Percentiles rank a stretch among this genome's conserved stretches.
phyloP scores from a whole-genome alignment of 2,113 vertebrate species.

The Hemiscyllium ocellatum region DNA sequence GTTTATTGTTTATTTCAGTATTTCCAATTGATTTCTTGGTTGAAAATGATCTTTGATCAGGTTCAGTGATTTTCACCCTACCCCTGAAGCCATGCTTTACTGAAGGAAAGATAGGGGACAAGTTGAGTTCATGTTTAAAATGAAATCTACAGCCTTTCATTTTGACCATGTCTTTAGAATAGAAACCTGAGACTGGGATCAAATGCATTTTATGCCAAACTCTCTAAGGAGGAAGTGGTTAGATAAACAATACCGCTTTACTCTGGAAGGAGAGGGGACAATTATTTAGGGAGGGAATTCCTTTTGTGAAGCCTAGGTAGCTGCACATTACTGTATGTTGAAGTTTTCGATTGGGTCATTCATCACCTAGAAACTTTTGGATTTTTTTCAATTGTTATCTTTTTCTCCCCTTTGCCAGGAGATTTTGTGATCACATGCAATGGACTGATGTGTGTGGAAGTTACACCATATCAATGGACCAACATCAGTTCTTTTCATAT shows the following conservation, averaged over 20 bases:
- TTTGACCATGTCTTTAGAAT: background rate
- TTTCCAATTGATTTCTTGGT: background rate
- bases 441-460: background rate
- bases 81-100: background rate
- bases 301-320: background rate
- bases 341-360: background rate
- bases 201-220: background rate
- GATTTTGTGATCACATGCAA: background rate
- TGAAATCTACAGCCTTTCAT: background rate
- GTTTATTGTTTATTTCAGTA: background rate
- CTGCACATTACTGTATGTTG: background rate
- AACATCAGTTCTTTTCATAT: background rate
- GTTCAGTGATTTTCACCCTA: background rate
- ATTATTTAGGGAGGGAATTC: background rate
- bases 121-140: too few species aligned
- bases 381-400: background rate
- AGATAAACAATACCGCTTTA: background rate
- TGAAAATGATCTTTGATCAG: background rate
- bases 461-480: background rate
- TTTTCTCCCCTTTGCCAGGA: background rate
- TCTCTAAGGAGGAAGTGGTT: background rate
- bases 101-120: too few species aligned
- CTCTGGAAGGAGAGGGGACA: background rate
- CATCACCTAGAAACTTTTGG: background rate
- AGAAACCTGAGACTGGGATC: background rate